Evolutionary conservation across 2,113 vertebrate species (phyloP), one percentile per base, ranked within the genome.

Genomic region (Melanerpes formicivorus): DNA sequence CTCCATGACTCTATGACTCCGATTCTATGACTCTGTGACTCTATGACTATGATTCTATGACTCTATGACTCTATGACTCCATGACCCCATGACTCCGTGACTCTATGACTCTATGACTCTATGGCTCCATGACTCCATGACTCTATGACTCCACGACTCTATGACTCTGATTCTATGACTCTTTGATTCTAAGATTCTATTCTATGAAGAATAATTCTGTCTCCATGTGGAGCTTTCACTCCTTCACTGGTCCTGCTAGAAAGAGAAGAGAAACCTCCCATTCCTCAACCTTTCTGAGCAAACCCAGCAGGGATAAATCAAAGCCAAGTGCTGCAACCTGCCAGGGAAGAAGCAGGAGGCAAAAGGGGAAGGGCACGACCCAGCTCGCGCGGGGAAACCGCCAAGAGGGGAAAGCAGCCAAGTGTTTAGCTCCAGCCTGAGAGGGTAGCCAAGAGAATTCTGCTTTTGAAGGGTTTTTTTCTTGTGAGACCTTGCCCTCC

Each of bases 201-300:
- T 37, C 37, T 37, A 37, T 19, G 29, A 80, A 48, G 21, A 70
- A 46, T 6, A 15, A 34, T 32, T 60, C 19, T 22, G 52, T 13
- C 8, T 1, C 30, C 6, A 16, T 4, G 6, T 16, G 2, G 18
- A 62, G 34, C 21, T 87, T 60, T 56, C 1, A 0, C 27, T 67
- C 54, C 54, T 66, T 46, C 1, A 1, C 30, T 76, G 64, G 32
- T 40, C 46, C 25, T 0, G 1, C 44, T 6, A 37, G 65, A 90
- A 34, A 2, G 1, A 26, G 16, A 88, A 30, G n/a, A 15, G 13
- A 19, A 60, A 44, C 22, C 27, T 14, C 14, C 14, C 2, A 0
- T 50, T 56, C 25, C 32, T 44, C 0, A 2, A 19, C 2, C 32
- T 12, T 76, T 80, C 19, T 32, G 23, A 83, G 77, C 55, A 59